Evolutionary conservation across 1,140 invertebrate genomes (phyloP), one percentile per base, ranked within the genome.

Genomic region (Apis cerana): DNA sequence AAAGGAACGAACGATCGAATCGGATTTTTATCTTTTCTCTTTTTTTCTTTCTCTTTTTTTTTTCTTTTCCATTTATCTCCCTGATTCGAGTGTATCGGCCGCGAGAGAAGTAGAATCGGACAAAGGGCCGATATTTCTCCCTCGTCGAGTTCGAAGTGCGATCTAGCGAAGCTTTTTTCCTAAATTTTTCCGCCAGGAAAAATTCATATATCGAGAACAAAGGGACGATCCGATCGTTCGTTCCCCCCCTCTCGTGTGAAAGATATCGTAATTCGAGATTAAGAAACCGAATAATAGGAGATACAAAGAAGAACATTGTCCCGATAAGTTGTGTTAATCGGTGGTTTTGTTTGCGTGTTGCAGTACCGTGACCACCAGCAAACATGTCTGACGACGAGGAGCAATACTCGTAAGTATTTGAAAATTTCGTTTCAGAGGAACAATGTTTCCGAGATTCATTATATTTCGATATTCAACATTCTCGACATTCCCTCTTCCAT

Each of bases 351-450:
- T 88, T 88, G 70, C 89, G 50, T 92, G 90, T 94, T 94, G 23
- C 93, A 94, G 88, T 84, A 79, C 83, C 87, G 87, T 93, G 93
- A 92, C 62, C 85, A 93, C 88, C 91, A 89, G 82, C 87, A 91
- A 92, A 90, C 89, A 94, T 94, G 94, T 94, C 94, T 89, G 94
- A 94, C 93, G 94, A 94, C 88, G 94, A 94, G 92, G 94, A 94
- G 74, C 93, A 94, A 94, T 94, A 94, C 93, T 94, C 94, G 94
- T 94, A 90, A 94, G 94, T 94, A 94, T 82, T 61, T 21, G n/a
- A 48, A 58, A 61, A 43, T 43, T 43, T 19, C 19, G 43, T 9
- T 1, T 12, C 33, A 27, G 5, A 43, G 15, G 21, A 12, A 52
- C 4, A 23, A 52, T 19, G 13, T 50, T 15, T 12, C 4, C 27